Percentiles rank a stretch among this genome's conserved stretches.
Conservation (phyloP, 1,140 invertebrate genomes). For the Drosophila pandora region DNA sequence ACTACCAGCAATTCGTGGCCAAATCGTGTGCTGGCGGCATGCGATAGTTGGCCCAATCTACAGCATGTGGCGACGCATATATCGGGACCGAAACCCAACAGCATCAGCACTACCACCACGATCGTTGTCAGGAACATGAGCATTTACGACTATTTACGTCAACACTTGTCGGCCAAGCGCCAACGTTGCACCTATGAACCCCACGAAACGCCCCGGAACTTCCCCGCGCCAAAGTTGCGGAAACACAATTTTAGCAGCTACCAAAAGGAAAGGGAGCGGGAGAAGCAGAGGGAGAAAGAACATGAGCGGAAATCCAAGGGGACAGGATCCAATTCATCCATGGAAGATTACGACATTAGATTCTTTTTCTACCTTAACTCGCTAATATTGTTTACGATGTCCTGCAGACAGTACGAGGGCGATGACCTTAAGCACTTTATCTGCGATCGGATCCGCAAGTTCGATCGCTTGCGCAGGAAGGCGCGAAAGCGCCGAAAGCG, state of each 20-base stretch:
- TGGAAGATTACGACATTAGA: slow-evolving; percentile 69
- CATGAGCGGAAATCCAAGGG: slow-evolving; percentile 19
- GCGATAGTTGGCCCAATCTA: slow-evolving; percentile 69
- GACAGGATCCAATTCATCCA: slow-evolving; percentile 7
- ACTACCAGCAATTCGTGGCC: slow-evolving; percentile 35
- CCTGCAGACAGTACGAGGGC: slow-evolving; percentile 64
- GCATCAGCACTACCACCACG: slow-evolving; percentile 37
- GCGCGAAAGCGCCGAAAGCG: slow-evolving; percentile 72
- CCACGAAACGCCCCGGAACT: slow-evolving; percentile 1
- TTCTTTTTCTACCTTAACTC: slow-evolving; percentile 83
- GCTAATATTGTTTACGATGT: slow-evolving; percentile 74
- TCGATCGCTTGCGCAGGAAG: slow-evolving; percentile 74
- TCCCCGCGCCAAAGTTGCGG: slow-evolving; percentile 51
- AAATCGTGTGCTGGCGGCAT: slow-evolving; percentile 62
- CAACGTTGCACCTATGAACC: slow-evolving; percentile 25
- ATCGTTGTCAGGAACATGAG: slow-evolving; percentile 66
- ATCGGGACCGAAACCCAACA: slow-evolving; percentile 32
- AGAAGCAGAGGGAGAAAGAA: slow-evolving; percentile 7
- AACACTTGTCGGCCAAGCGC: slow-evolving; percentile 56
- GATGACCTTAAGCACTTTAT: slow-evolving; percentile 77
- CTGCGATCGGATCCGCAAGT: slow-evolving; percentile 65
- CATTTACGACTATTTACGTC: slow-evolving; percentile 68
- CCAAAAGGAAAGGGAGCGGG: slow-evolving; percentile 9
- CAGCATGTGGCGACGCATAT: slow-evolving; percentile 73
- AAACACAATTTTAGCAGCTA: slow-evolving; percentile 55